Evolutionary conservation across 2,888 invertebrate genomes (phyloP).

Genomic region (Lamproptera curius): DNA sequence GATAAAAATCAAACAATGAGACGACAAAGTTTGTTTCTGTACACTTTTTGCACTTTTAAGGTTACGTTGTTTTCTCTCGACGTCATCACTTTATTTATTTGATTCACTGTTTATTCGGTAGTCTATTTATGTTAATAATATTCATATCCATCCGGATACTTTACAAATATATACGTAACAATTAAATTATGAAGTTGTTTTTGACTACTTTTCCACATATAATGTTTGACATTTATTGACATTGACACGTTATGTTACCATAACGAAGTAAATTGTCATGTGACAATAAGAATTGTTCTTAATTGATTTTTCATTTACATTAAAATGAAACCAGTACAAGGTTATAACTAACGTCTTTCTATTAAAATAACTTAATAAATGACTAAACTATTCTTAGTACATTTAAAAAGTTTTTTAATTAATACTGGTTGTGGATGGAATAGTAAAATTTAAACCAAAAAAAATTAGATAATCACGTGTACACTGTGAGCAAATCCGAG

Average conservation of each 20-base stretch:
- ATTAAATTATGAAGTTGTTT: conserved; percentile 27
- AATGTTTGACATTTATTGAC: conserved; percentile 27
- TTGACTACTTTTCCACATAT: conserved; percentile 21
- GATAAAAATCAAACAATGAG: conserved; percentile 59
- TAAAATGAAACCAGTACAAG: too few relatives aligned
- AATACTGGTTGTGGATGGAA: conserved; percentile 59
- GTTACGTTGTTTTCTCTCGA: conserved; percentile 67
- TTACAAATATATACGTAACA: conserved; percentile 28
- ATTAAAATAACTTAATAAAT: background rate
- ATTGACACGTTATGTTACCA: conserved; percentile 27
- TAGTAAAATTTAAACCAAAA: conserved; percentile 49
- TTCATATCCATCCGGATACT: conserved; percentile 39
- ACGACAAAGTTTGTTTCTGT: conserved; percentile 64
- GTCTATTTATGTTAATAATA: conserved; percentile 27
- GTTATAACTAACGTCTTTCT: too few relatives aligned
- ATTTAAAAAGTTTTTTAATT: background rate
- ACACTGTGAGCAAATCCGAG: conserved; percentile 45
- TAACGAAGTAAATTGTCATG: conserved; percentile 29
- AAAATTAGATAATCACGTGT: conserved; percentile 68
- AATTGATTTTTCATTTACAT: too few relatives aligned
- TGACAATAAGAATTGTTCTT: too few relatives aligned
- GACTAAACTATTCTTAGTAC: background rate
- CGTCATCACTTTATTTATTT: conserved; percentile 58
- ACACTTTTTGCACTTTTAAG: conserved; percentile 63
- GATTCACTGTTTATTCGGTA: conserved; percentile 29